Percentiles rank a stretch among this genome's conserved stretches.
These are phyloP conservation scores for Xenopus petersii DNA, from an alignment of 2,797 vertebrate species.

Conservation along the genomic window DNA sequence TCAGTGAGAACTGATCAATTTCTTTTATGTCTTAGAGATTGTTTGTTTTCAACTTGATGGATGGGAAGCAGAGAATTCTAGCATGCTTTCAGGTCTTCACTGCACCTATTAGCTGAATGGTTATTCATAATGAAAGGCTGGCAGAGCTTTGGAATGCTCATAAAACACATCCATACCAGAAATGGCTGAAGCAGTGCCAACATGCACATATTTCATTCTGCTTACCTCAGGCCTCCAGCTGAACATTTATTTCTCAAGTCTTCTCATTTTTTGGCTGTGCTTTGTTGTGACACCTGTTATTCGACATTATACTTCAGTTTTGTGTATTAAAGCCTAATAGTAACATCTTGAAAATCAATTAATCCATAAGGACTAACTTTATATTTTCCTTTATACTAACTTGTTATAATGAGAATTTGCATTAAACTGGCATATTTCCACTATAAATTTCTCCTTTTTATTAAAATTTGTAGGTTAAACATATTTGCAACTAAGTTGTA, in stretches of 20 bases:
- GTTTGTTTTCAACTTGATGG: constrained; percentile 26
- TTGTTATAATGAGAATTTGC: too few species aligned
- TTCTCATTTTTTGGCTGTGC: neutral
- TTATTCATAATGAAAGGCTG: constrained; percentile 40
- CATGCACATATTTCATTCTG: constrained; percentile 27
- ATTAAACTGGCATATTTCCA: too few species aligned
- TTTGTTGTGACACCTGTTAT: constrained; percentile 11
- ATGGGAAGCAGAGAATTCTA: constrained; percentile 27
- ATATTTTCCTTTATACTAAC: too few species aligned
- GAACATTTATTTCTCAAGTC: constrained; percentile 20
- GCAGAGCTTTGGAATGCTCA: constrained; percentile 28
- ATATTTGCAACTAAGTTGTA: too few species aligned
- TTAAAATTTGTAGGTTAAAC: too few species aligned
- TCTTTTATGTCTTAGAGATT: constrained; percentile 34
- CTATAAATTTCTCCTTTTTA: too few species aligned
- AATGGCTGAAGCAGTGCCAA: constrained; percentile 29
- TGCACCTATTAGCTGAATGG: constrained; percentile 36
- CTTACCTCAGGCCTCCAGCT: constrained; percentile 6
- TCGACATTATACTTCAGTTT: constrained; percentile 5
- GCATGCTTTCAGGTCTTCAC: constrained; percentile 25
- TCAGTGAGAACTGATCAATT: constrained; percentile 30
- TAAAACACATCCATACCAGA: constrained; percentile 37
- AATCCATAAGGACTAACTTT: too few species aligned
- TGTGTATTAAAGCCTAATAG: neutral
- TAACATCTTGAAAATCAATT: too few species aligned